These are phyloP conservation scores for Oreohelix idahoensis DNA, from an alignment of 1,140 invertebrate genomes.

Conservation along the genomic window DNA sequence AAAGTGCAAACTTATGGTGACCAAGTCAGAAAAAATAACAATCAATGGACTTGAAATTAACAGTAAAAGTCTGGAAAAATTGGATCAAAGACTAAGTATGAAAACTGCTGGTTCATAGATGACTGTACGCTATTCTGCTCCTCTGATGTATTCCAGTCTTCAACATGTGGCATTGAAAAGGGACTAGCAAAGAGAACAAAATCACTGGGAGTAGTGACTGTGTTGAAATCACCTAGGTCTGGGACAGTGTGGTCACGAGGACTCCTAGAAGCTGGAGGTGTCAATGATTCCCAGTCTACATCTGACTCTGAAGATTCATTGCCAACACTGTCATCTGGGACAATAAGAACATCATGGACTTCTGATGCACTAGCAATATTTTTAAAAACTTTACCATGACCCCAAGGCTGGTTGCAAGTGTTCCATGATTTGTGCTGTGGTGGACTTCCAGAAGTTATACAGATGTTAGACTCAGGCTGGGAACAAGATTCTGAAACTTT, in stretches of 20 bases:
- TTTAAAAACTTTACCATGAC: neutral
- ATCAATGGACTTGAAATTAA: too few species aligned
- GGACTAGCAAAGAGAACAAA: neutral
- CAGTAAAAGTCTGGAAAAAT: conserved; percentile 18
- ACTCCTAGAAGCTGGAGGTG: conserved; percentile 31
- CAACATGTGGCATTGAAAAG: neutral
- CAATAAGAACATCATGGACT: conserved; percentile 27
- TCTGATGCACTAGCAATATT: too few species aligned
- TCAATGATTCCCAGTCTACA: conserved; percentile 32
- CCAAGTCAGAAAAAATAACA: too few species aligned
- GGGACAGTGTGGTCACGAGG: conserved; percentile 33
- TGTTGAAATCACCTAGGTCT: conserved; percentile 6
- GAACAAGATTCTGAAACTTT: neutral
- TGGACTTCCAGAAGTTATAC: neutral
- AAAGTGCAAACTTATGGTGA: too few species aligned
- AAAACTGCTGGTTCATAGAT: neutral
- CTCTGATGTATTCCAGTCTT: neutral
- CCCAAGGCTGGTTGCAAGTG: neutral
- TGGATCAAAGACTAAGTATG: neutral
- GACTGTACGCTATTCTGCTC: neutral
- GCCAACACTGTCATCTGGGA: conserved; percentile 25
- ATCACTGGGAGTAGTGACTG: neutral
- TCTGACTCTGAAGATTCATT: conserved; percentile 30
- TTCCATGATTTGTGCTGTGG: neutral
- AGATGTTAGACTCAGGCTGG: neutral